Conservation (phyloP, 1,140 invertebrate genomes). For the Macrostomum lignano region DNA sequence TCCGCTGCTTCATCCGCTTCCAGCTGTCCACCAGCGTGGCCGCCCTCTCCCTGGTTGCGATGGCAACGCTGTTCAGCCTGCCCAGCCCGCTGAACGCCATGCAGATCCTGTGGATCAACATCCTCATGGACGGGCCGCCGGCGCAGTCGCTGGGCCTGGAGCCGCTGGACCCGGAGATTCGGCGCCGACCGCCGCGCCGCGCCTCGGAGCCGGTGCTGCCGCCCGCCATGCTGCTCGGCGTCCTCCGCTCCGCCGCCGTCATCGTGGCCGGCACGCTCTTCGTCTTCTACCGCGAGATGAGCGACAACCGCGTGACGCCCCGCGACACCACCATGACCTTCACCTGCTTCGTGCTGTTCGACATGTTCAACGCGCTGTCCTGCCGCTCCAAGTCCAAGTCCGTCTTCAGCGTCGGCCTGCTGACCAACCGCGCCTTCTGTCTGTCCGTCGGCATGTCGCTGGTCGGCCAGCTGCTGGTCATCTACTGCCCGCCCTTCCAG, state of each 20-base stretch:
- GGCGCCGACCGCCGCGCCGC: slow-evolving; percentile 38
- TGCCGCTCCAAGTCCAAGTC: slow-evolving; percentile 50
- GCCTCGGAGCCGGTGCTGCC: slow-evolving; percentile 68
- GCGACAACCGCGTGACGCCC: slow-evolving; percentile 44
- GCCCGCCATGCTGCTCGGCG: slow-evolving; percentile 52
- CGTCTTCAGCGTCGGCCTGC: slow-evolving; percentile 44
- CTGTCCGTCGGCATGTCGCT: slow-evolving; percentile 67
- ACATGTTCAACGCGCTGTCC: slow-evolving; percentile 97
- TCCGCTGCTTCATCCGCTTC: slow-evolving; percentile 91
- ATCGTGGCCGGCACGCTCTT: slow-evolving; percentile 81
- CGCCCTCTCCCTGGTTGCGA: slow-evolving; percentile 68
- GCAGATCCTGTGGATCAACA: slow-evolving; percentile 99
- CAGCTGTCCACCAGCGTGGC: slow-evolving; percentile 94
- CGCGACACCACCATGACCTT: slow-evolving; percentile 98
- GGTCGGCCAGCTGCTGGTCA: slow-evolving; percentile 72
- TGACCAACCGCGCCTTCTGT: slow-evolving; percentile 73
- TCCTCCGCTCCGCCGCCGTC: slow-evolving; percentile 63
- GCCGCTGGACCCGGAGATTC: slow-evolving; percentile 61
- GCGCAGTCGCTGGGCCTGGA: slow-evolving; percentile 76
- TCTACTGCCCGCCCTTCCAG: slow-evolving; percentile 82
- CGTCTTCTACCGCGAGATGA: slow-evolving; percentile 87
- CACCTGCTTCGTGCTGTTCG: slow-evolving; percentile 97
- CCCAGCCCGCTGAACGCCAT: slow-evolving; percentile 94
- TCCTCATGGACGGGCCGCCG: slow-evolving; percentile 80
- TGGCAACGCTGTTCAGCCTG: slow-evolving; percentile 73